Base-by-base conservation (phyloP, 92 coral and sea anemone species). In the Siderastrea radians region DNA sequence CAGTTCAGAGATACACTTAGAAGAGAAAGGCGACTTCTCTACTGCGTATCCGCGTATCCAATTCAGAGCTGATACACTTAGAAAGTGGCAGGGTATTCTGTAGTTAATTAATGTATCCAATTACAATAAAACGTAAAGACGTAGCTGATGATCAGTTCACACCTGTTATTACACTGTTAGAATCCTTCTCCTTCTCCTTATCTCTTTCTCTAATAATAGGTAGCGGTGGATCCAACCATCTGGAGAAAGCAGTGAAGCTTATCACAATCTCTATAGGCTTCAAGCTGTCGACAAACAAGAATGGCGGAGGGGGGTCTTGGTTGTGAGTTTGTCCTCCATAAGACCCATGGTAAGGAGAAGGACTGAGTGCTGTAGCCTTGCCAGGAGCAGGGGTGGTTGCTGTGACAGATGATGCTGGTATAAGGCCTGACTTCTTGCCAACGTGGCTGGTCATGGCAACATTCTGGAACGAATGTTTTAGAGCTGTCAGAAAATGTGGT, bases 151-250 rank as follows among this genome's bases (percentile, higher is more conserved):
- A 26, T 26, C 38, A 26, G 50, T 13, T n/a, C 92, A 81, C 58
- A 94, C 98, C 98, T 59, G 94, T 78, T 8, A 91, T 76, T 10
- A 82, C 86, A 57, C 98, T 95, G 71, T 68, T 85, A 14, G 95
- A 91, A 60, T 95, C 98, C 77, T 82, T 96, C 44, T 93, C 96
- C 38, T 70, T 87, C 61, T 94, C 99, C 49, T 87, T 96, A 71
- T 93, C 98, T 77, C 88, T 94, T 44, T 97, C 99, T 64, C 94
- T 89, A 45, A 96, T 54, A 12, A 97, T 91, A 0, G 99, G 97
- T 81, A 90, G 99, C 1, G 98, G 98, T 15, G 99, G 98, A 47
- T 97, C 99, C 81, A 97, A 52, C 99, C 99, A 97, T 66, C 79
- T 90, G 12, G 98, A 95, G 68, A 97, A 96, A 1, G 96, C 93